A percentile compares a stretch with the other conserved stretches of the same genome.
Conservation (phyloP, 2,113 vertebrate species). For the Henicopernis longicauda region DNA sequence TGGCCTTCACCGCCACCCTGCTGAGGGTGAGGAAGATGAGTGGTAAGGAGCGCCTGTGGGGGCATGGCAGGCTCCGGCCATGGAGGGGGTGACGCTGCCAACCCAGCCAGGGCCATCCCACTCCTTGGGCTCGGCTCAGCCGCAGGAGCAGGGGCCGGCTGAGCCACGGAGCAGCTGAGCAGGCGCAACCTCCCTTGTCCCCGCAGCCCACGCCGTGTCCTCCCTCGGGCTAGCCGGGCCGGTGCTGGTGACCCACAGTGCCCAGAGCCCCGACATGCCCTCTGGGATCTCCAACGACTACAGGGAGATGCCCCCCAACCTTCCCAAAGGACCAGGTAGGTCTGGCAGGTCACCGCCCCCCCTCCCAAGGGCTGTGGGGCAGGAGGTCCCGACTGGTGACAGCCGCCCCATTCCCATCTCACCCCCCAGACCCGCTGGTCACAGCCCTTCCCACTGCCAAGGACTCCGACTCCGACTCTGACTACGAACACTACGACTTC, state of each 20-base stretch:
- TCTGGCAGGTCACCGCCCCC: no score
- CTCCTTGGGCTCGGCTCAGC: background rate
- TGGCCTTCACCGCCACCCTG: background rate
- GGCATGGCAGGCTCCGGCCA: background rate
- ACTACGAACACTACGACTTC: slow-evolving; percentile 76
- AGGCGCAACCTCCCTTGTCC: background rate
- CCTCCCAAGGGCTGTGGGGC: fast-evolving
- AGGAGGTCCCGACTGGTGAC: fast-evolving
- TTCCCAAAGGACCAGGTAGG: slow-evolving; percentile 68
- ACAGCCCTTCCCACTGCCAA: background rate
- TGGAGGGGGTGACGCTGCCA: no score
- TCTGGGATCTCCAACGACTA: slow-evolving; percentile 16
- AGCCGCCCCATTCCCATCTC: background rate
- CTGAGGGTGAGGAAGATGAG: slow-evolving; percentile 56
- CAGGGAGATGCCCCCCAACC: background rate
- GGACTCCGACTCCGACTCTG: slow-evolving; percentile 37
- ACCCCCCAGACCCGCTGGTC: background rate
- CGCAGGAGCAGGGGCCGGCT: background rate
- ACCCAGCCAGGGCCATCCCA: background rate
- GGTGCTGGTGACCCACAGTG: background rate
- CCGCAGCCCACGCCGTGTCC: background rate
- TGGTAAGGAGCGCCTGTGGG: background rate
- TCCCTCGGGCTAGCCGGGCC: background rate
- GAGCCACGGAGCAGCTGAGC: fast-evolving
- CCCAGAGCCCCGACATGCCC: background rate